Evolutionary conservation across 2,888 invertebrate genomes (phyloP).

Genomic region (Philaethria dido): DNA sequence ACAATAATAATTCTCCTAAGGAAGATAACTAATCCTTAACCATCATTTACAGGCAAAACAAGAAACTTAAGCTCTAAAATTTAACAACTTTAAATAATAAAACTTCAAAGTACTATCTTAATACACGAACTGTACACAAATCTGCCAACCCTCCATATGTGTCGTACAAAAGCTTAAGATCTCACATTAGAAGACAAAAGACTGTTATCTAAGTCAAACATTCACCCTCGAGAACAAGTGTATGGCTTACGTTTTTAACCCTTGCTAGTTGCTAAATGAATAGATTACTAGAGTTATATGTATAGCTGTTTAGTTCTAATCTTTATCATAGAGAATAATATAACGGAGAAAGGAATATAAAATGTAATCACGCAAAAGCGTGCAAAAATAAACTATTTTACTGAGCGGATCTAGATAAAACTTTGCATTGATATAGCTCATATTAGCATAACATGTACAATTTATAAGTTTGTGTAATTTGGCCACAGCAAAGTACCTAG

Average conservation of each 20-base stretch:
- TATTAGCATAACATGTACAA: too few relatives aligned
- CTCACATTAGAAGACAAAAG: constrained; percentile 63
- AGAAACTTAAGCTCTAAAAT: background rate
- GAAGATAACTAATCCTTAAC: too few relatives aligned
- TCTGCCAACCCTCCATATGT: constrained; percentile 25
- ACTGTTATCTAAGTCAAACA: constrained; percentile 71
- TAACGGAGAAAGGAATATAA: too few relatives aligned
- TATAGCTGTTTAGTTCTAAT: background rate
- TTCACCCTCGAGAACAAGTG: constrained; percentile 55
- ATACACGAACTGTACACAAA: constrained; percentile 21
- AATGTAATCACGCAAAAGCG: too few relatives aligned
- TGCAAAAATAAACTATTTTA: too few relatives aligned
- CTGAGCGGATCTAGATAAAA: too few relatives aligned
- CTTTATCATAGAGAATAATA: too few relatives aligned
- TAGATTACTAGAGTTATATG: constrained; percentile 7
- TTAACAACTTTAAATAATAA: background rate
- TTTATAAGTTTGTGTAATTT: too few relatives aligned
- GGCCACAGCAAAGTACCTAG: too few relatives aligned
- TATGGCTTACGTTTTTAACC: constrained; percentile 43
- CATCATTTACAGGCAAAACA: too few relatives aligned
- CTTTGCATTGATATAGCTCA: too few relatives aligned
- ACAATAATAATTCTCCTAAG: too few relatives aligned
- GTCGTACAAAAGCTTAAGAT: constrained; percentile 38
- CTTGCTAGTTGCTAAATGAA: constrained; percentile 11
- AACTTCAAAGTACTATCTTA: constrained; percentile 11